Evolutionary conservation across 2,113 vertebrate species (phyloP).

Genomic region (Daboia siamensis): DNA sequence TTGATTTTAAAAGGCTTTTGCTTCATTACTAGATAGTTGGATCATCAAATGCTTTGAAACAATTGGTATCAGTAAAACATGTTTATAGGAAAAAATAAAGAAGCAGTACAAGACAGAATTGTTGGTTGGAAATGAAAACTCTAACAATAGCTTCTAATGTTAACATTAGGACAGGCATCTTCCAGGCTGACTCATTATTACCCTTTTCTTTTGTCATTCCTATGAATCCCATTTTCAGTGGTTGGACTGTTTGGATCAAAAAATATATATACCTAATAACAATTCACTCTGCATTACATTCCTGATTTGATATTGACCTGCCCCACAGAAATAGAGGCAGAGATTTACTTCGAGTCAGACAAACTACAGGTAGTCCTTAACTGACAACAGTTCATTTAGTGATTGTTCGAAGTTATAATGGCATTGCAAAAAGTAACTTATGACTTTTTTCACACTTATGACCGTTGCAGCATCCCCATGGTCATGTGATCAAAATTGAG

Average conservation of each 20-base stretch:
- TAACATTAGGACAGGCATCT: neutral
- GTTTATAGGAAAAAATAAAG: neutral
- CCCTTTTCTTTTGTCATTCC: neutral
- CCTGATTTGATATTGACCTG: neutral
- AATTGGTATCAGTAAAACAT: neutral
- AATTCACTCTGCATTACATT: neutral
- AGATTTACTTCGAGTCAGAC: neutral
- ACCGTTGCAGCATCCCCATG: neutral
- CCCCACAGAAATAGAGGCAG: neutral
- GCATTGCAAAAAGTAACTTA: neutral
- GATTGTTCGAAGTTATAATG: neutral
- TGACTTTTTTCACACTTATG: neutral
- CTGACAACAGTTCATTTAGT: neutral
- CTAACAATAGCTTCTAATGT: neutral
- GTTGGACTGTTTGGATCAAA: neutral
- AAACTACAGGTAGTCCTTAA: neutral
- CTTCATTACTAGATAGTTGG: neutral
- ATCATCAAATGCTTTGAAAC: neutral
- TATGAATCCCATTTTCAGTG: neutral
- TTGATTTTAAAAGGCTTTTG: neutral
- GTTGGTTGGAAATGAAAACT: neutral
- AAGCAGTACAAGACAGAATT: neutral
- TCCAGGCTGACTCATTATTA: neutral
- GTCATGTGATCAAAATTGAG: too few relatives aligned
- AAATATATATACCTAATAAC: neutral